Percentiles rank a stretch among this genome's conserved stretches.
Conservation (phyloP, 2,888 invertebrate species). For the Mesochorus sp. region DNA sequence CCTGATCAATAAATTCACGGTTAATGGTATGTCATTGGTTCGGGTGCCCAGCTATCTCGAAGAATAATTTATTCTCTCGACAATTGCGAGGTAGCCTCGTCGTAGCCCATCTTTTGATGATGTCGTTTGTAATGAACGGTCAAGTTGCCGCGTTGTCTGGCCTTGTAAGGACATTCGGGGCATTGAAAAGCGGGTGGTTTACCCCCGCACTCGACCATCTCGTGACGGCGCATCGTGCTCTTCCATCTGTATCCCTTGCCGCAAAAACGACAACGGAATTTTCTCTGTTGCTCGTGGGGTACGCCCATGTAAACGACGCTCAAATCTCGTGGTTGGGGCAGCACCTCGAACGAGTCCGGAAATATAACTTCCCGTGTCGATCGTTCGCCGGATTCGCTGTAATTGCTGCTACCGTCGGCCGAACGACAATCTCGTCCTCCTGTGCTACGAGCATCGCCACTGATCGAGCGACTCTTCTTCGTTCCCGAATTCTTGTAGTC, state of each 20-base stretch:
- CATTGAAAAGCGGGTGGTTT: constrained; percentile 92
- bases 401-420: constrained; percentile 63
- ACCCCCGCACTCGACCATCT: constrained; percentile 92
- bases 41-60: constrained; percentile 30
- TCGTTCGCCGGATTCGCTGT: constrained; percentile 68
- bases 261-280: constrained; percentile 92
- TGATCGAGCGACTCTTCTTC: constrained; percentile 65
- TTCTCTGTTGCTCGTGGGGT: constrained; percentile 84
- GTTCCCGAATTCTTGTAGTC: constrained; percentile 72
- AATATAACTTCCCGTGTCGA: constrained; percentile 78
- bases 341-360: constrained; percentile 81
- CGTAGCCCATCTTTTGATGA: constrained; percentile 83
- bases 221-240: constrained; percentile 91
- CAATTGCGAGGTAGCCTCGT: constrained; percentile 67
- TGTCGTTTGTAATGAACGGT: constrained; percentile 92
- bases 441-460: constrained; percentile 64
- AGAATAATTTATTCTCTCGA: constrained; percentile 61
- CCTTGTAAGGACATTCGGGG: constrained; percentile 90
- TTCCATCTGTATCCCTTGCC: constrained; percentile 94
- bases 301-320: constrained; percentile 82
- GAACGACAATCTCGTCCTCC: constrained; percentile 66
- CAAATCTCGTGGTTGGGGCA: constrained; percentile 79
- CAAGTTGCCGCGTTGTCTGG: constrained; percentile 91
- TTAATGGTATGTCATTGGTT: constrained; percentile 7
- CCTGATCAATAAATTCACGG: not conserved